Conservation (phyloP, 2,113 vertebrate genomes). For the Centropristis striata region DNA sequence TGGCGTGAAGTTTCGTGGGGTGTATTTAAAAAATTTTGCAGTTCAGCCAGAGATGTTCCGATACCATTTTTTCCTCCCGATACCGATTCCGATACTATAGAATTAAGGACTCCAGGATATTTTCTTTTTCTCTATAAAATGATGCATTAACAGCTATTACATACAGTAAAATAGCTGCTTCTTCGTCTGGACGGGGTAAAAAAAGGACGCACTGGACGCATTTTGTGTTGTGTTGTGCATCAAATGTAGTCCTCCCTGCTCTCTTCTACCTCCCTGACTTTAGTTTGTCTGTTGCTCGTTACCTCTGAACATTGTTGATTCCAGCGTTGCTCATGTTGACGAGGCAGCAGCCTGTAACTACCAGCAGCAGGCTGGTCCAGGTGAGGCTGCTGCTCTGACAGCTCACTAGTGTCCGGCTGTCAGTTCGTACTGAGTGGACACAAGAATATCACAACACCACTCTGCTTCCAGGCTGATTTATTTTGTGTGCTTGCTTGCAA, state of each 20-base stretch:
- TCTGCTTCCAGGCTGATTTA: too few relatives aligned
- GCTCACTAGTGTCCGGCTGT: not conserved
- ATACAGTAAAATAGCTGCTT: not conserved
- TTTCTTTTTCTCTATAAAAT: too few relatives aligned
- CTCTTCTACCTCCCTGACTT: slow-evolving; percentile 28
- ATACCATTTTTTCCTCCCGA: too few relatives aligned
- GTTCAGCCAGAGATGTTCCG: too few relatives aligned
- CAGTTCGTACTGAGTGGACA: not conserved
- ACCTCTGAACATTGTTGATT: slow-evolving; percentile 23
- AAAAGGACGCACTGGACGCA: accelerated
- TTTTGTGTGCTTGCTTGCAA: too few relatives aligned
- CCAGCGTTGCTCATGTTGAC: slow-evolving; percentile 1
- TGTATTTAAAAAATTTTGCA: too few relatives aligned
- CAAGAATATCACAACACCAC: not conserved
- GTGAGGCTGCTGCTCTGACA: not conserved
- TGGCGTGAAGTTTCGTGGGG: too few relatives aligned
- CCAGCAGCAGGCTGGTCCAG: too few relatives aligned
- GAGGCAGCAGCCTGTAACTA: slow-evolving; percentile 9
- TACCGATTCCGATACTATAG: too few relatives aligned
- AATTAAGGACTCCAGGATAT: too few relatives aligned
- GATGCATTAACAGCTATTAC: not conserved
- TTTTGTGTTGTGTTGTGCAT: slow-evolving; percentile 10
- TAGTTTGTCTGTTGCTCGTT: slow-evolving; percentile 49
- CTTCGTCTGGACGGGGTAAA: too few relatives aligned
- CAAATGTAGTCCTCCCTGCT: not conserved